Percentiles rank a stretch among this genome's conserved stretches.
Conservation (phyloP, 2,888 invertebrate genomes). For the Melitaea athalia region DNA sequence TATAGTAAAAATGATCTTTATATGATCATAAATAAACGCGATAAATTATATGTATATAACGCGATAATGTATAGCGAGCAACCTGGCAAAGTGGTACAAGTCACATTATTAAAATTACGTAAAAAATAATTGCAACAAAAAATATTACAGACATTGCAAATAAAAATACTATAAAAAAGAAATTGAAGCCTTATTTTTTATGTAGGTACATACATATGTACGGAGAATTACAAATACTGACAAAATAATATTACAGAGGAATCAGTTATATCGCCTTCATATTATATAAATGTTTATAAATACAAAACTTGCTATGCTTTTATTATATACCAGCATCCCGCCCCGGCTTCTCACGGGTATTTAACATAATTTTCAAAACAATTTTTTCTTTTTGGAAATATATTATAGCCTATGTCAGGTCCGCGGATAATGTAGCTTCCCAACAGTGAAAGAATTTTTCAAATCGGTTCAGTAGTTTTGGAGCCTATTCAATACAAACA, state of each 20-base stretch:
- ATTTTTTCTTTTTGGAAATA: too few species aligned
- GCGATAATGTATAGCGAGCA: slow-evolving; percentile 1
- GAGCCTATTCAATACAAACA: too few species aligned
- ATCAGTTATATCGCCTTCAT: slow-evolving; percentile 6
- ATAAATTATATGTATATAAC: slow-evolving; percentile 13
- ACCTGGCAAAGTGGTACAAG: slow-evolving; percentile 6
- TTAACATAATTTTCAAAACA: too few species aligned
- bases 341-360: too few species aligned
- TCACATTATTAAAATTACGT: slow-evolving; percentile 7
- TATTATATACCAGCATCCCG: too few species aligned
- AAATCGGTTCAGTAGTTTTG: too few species aligned
- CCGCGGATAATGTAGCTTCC: too few species aligned
- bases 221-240: slow-evolving; percentile 1
- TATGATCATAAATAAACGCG: slow-evolving; percentile 18
- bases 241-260: slow-evolving; percentile 1
- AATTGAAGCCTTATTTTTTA: neutral
- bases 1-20: neutral
- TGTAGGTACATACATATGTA: neutral
- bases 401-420: too few species aligned
- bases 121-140: slow-evolving; percentile 22
- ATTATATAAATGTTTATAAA: slow-evolving; percentile 18
- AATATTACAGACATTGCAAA: slow-evolving; percentile 17
- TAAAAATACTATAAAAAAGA: slow-evolving; percentile 16
- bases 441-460: too few species aligned
- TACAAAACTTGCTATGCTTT: slow-evolving; percentile 15